These are phyloP conservation scores for Chanos chanos DNA, from an alignment of 2,797 vertebrate species.

Conservation along the genomic window DNA sequence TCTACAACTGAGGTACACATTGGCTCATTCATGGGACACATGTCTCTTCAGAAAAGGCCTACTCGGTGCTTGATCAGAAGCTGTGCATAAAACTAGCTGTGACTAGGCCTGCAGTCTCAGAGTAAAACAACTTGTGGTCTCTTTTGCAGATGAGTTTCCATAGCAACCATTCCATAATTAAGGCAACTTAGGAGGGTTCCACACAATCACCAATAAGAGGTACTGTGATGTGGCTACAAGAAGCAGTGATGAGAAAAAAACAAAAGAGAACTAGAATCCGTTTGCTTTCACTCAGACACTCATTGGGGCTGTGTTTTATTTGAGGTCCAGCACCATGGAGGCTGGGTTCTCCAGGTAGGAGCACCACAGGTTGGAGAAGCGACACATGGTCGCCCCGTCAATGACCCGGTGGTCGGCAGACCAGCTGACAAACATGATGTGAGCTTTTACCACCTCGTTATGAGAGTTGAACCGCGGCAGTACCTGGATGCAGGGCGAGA, in stretches of 20 bases:
- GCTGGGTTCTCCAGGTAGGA: slow-evolving; percentile 90
- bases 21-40: too few relatives aligned
- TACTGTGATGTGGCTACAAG: neutral
- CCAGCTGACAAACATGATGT: slow-evolving; percentile 93
- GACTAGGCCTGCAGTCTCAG: too few relatives aligned
- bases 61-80: too few relatives aligned
- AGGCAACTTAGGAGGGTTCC: neutral
- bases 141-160: too few relatives aligned
- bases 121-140: neutral
- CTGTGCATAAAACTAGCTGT: too few relatives aligned
- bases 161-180: too few relatives aligned
- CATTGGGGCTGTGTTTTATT: slow-evolving; percentile 4
- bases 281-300: neutral
- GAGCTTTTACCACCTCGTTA: slow-evolving; percentile 77
- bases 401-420: slow-evolving; percentile 93
- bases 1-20: too few relatives aligned
- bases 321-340: slow-evolving; percentile 71
- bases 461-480: slow-evolving; percentile 80
- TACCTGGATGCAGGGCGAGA: slow-evolving; percentile 57
- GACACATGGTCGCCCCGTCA: slow-evolving; percentile 90
- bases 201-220: neutral
- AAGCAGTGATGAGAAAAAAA: neutral
- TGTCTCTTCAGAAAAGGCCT: too few relatives aligned
- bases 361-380: slow-evolving; percentile 91
- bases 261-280: too few relatives aligned